Base-by-base conservation (phyloP, 2,888 invertebrate genomes). In the Aphidoletes aphidimyza region DNA sequence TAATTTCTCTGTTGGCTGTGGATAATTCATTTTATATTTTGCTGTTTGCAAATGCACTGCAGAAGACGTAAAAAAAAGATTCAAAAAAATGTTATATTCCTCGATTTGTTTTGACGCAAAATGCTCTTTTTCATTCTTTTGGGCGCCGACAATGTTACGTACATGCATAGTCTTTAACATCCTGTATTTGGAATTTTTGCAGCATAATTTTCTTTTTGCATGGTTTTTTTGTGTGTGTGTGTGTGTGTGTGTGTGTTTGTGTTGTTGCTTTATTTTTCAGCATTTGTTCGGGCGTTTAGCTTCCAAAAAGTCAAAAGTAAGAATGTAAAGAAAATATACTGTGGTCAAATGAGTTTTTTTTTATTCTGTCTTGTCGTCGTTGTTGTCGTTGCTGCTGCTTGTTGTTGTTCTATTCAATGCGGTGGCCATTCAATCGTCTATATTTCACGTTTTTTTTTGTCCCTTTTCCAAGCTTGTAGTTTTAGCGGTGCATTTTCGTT, bases 61-160 rank as follows among this genome's bases (percentile, higher is more conserved):
- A 6, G 22, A 54, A n/a, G 22, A n/a, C n/a, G 22, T 22, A 14
- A 54, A 22, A 22, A 1, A 22, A 22, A 54, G n/a, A 3, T 22
- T n/a, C n/a, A 42, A 42, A 42, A 42, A 42, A 42, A 30, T 69
- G 69, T 34, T 30, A 69, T 69, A 69, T 69, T 34, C 69, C 69
- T 69, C 69, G 69, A 69, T 69, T 69, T 34, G 69, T 69, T 34
- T n/a, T 26, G 69, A 69, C 69, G 30, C 69, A 69, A 69, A 69
- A 69, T 14, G 69, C 14, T 30, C 30, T 34, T 26, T n/a, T n/a
- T n/a, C n/a, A n/a, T n/a, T n/a, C n/a, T n/a, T n/a, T n/a, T n/a
- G n/a, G n/a, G n/a, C n/a, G n/a, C n/a, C n/a, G n/a, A 69, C 54
- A 26, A 6, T 54, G 19, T n/a, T 54, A 26, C 22, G 54, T 54